Conservation (phyloP, 2,113 vertebrate species). For the Sciurus niger region DNA sequence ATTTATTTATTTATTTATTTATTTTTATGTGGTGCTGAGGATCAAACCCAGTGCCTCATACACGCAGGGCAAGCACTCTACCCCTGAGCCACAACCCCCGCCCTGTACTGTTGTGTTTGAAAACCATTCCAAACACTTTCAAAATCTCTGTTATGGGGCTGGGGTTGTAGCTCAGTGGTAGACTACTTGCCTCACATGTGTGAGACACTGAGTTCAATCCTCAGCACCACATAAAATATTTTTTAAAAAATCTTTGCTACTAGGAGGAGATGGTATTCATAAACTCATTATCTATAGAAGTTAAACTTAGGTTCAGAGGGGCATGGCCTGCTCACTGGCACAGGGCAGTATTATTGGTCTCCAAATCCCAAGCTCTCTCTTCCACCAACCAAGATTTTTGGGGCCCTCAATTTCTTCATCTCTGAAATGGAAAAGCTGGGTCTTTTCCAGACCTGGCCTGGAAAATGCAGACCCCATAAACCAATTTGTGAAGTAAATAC, state of each 20-base stretch:
- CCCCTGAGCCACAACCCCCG: too few species aligned
- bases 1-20: too few species aligned
- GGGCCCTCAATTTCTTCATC: not conserved
- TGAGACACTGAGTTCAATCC: too few species aligned
- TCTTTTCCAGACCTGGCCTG: not conserved
- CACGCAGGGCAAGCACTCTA: too few species aligned
- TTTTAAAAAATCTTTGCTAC: not conserved
- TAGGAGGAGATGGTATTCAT: not conserved
- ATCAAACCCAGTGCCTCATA: too few species aligned
- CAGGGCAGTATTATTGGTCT: not conserved
- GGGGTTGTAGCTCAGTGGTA: too few species aligned
- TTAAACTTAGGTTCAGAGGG: not conserved
- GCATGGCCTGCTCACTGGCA: not conserved
- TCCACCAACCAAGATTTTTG: not conserved
- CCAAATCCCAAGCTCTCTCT: not conserved
- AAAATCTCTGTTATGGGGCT: not conserved
- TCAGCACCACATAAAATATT: too few species aligned
- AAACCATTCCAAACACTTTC: not conserved
- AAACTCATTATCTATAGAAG: not conserved
- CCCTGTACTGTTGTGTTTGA: not conserved
- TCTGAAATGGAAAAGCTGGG: not conserved
- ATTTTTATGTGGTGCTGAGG: too few species aligned
- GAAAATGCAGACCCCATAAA: conserved; percentile 1
- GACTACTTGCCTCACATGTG: too few species aligned
- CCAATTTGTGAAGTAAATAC: not conserved